Percentiles rank a stretch among this genome's conserved stretches.
Conservation (phyloP, 2,888 invertebrate genomes). For the Cerceris rybyensis region DNA sequence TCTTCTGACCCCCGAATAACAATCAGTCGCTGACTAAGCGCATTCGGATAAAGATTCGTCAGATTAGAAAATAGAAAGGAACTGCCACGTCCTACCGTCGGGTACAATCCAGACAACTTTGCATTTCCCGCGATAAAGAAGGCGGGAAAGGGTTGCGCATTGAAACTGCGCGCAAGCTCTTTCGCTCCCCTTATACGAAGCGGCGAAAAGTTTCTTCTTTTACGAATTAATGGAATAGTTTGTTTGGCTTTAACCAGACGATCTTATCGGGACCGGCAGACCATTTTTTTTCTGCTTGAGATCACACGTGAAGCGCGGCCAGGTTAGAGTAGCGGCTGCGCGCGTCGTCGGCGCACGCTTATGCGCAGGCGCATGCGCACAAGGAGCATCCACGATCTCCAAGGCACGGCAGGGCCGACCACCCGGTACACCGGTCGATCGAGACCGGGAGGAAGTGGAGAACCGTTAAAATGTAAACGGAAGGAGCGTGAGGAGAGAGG, state of each 20-base stretch:
- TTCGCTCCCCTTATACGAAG: slow-evolving; percentile 20
- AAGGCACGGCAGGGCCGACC: slow-evolving; percentile 35
- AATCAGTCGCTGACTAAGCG: slow-evolving; percentile 58
- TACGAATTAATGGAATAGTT: slow-evolving; percentile 69
- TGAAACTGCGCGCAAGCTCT: slow-evolving; percentile 29
- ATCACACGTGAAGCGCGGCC: slow-evolving; percentile 64
- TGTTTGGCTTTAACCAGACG: slow-evolving; percentile 68
- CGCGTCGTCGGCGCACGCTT: slow-evolving; percentile 10
- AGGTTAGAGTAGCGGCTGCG: slow-evolving; percentile 15
- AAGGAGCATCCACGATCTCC: not conserved
- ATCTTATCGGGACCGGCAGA: slow-evolving; percentile 66
- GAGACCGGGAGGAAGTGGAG: slow-evolving; percentile 66
- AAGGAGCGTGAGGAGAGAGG: slow-evolving; percentile 43
- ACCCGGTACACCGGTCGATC: slow-evolving; percentile 61
- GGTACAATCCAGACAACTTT: too few species aligned
- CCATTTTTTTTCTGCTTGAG: slow-evolving; percentile 69
- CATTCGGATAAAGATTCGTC: slow-evolving; percentile 44
- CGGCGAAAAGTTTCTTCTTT: slow-evolving; percentile 65
- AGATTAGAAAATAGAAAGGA: slow-evolving; percentile 5
- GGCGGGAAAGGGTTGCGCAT: slow-evolving; percentile 4
- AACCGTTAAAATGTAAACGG: slow-evolving; percentile 70
- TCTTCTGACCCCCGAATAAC: slow-evolving; percentile 49
- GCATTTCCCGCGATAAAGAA: too few species aligned
- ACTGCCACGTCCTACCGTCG: not conserved
- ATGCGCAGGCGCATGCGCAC: slow-evolving; percentile 32